Base-by-base conservation (phyloP, 2,113 vertebrate species). In the Engystomops pustulosus region DNA sequence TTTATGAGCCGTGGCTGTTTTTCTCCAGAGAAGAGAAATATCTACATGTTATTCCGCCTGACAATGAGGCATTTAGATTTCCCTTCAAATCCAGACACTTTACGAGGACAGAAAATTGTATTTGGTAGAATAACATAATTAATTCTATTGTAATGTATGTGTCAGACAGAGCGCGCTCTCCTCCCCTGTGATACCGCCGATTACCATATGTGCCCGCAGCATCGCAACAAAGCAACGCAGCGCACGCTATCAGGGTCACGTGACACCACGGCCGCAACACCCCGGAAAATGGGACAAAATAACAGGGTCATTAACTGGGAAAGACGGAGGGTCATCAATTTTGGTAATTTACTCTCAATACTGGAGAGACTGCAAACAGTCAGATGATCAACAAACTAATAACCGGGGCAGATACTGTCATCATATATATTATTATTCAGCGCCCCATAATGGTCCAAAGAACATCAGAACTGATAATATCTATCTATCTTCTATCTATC, bases 221-320 rank as follows among this genome's bases (percentile, higher is more conserved):
- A 77, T 77, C 49, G 58, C 51, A 77, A 55, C 74, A 77, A 55
- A 77, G 74, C 74, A 77, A 77, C 55, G 74, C 20, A 55, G 74
- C 49, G 55, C 25, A 77, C 58, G 55, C 58, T 77, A 77, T 77
- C 58, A 77, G 53, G 55, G 74, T 77, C 74, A 77, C 49, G 34
- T 77, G 74, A 77, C 74, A 77, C 74, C 36, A 34, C 3, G 58
- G 17, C 51, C 9, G 51, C 25, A 60, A 45, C 17, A 79, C 53
- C 44, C 15, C 4, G 53, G 53, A 25, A 41, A 78, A 78, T n/a
- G 10, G 75, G 55, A 77, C 49, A 65, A 30, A 79, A 78, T 78
- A 58, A 77, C 58, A 55, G 49, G 25, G n/a, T 27, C 38, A 72
- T 72, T 72, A 72, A 6, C 69, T 25, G 4, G 6, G 38, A 25